Conservation (phyloP, 2,797 vertebrate genomes). For the Acestrorhynchus altus region DNA sequence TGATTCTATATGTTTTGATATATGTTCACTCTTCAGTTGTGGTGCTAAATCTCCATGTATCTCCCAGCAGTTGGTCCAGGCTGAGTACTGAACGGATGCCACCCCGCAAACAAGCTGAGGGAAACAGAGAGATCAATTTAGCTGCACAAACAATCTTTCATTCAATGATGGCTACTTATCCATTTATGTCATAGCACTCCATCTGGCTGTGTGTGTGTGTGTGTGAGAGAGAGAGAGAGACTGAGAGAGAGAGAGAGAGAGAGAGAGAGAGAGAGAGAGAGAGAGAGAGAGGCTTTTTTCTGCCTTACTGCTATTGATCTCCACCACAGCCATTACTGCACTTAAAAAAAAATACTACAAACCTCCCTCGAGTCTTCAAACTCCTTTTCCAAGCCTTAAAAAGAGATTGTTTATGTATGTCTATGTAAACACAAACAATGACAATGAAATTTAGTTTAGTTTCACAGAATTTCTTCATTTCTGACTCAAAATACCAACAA, state of each 20-base stretch:
- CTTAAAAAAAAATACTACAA: conserved; percentile 2
- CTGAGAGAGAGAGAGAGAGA: conserved; percentile 73
- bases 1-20: too few relatives aligned
- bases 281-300: conserved; percentile 82
- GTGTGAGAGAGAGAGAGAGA: conserved; percentile 76
- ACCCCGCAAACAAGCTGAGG: conserved; percentile 48
- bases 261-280: too few relatives aligned
- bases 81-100: conserved; percentile 69
- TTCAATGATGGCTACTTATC: conserved; percentile 91
- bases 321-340: conserved; percentile 74
- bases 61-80: conserved; percentile 81
- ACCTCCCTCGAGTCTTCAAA: conserved; percentile 35
- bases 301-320: conserved; percentile 84
- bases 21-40: too few relatives aligned
- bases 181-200: conserved; percentile 89
- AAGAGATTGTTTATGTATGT: not conserved
- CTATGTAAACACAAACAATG: conserved; percentile 18
- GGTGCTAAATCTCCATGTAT: not conserved
- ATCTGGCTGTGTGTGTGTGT: conserved; percentile 76
- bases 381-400: conserved; percentile 31
- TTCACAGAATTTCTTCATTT: too few relatives aligned
- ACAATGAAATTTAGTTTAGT: not conserved
- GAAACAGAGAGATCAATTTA: conserved; percentile 91
- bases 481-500: too few relatives aligned
- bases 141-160: conserved; percentile 89